phyloP scores from a whole-genome alignment of 2,113 vertebrate species.

The Struthidea cinerea region DNA sequence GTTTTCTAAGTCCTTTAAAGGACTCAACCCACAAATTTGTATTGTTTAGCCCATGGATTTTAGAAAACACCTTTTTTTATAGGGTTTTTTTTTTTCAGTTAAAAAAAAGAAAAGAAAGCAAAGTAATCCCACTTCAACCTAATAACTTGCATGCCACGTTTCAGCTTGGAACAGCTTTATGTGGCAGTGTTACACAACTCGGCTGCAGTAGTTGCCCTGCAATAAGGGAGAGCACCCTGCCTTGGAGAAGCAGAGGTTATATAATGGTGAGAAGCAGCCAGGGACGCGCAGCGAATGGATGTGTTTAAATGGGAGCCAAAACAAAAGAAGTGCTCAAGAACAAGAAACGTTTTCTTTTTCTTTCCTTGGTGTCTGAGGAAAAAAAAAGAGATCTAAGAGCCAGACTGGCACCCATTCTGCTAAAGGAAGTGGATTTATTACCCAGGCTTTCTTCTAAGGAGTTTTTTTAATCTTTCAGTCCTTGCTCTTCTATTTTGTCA shows the following conservation, averaged over 20 bases:
- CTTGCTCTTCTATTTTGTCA: not conserved
- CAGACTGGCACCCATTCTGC: not conserved
- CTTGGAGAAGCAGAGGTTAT: slow-evolving; percentile 36
- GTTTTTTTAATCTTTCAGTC: not conserved
- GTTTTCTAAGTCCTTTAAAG: not conserved
- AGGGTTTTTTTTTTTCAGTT: not conserved
- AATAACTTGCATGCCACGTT: slow-evolving; percentile 46
- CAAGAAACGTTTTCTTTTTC: slow-evolving; percentile 6
- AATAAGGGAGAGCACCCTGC: slow-evolving; percentile 32
- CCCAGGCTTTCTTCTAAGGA: not conserved
- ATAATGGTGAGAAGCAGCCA: slow-evolving; percentile 36
- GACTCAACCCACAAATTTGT: not conserved
- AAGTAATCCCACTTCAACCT: not conserved
- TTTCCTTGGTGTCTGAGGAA: not conserved
- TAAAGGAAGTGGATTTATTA: slow-evolving; percentile 29
- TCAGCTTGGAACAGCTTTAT: slow-evolving; percentile 27
- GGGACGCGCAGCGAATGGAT: not conserved
- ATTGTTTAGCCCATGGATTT: not conserved
- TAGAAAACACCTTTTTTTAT: not conserved
- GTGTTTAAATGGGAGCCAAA: slow-evolving; percentile 3
- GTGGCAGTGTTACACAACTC: slow-evolving; percentile 24
- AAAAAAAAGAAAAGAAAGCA: not conserved
- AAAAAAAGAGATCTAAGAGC: not conserved
- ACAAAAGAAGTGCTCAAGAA: not conserved
- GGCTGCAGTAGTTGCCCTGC: slow-evolving; percentile 20